phyloP scores from a whole-genome alignment of 92 coral and sea anemone genomes.

The Bergia sp. region DNA sequence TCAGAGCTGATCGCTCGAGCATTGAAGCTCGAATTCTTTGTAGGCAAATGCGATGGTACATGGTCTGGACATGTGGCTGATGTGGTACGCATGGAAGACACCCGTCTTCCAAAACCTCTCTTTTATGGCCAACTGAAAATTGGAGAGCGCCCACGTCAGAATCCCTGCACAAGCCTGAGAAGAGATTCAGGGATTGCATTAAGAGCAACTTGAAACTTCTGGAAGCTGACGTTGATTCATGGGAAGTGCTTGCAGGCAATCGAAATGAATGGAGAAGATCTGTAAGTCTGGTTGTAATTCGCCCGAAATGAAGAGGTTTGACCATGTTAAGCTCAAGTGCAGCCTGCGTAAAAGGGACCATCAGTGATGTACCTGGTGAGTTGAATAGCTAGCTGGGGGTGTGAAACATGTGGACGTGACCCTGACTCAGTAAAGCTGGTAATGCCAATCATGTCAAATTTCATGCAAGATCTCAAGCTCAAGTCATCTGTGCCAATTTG shows the following conservation, averaged over 20 bases:
- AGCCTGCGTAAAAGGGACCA: background rate
- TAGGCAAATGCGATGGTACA: slow-evolving; percentile 23
- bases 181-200: slow-evolving; percentile 17
- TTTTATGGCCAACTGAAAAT: slow-evolving; percentile 26
- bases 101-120: slow-evolving; percentile 23
- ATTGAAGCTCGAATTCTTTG: slow-evolving; percentile 8
- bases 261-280: slow-evolving; percentile 27
- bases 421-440: background rate
- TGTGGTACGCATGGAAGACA: slow-evolving; percentile 26
- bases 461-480: background rate
- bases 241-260: slow-evolving; percentile 29
- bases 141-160: background rate
- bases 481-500: background rate
- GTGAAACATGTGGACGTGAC: background rate
- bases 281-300: background rate
- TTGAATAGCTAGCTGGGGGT: background rate
- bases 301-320: slow-evolving; percentile 15
- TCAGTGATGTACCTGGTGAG: background rate
- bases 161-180: background rate
- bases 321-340: background rate
- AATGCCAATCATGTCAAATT: too few species aligned
- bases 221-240: background rate
- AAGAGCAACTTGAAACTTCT: background rate
- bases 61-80: slow-evolving; percentile 19
- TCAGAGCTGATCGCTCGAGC: slow-evolving; percentile 26